A percentile compares a stretch with the other conserved stretches of the same genome.
Conservation (phyloP, 2,888 invertebrate species). For the Lochmaea crataegi region DNA sequence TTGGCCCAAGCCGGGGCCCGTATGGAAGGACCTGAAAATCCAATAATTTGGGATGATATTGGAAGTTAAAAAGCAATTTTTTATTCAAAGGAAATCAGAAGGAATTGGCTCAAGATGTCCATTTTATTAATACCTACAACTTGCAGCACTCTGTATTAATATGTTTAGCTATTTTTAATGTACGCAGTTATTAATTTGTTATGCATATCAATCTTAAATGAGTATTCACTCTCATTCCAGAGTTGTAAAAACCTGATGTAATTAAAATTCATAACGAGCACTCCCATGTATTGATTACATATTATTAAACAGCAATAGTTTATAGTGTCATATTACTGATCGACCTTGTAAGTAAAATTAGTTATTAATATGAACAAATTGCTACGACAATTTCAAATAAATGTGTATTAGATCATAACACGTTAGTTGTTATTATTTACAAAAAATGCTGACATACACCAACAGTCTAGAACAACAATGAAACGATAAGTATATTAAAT, state of each 20-base stretch:
- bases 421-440: neutral
- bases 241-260: neutral
- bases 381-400: neutral
- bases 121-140: no score
- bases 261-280: conserved; percentile 13
- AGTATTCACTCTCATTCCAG: neutral
- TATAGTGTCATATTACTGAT: conserved; percentile 13
- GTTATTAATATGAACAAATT: conserved; percentile 5
- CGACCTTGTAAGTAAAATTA: neutral
- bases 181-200: no score
- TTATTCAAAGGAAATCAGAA: no score
- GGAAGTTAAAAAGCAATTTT: no score
- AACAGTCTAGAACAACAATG: neutral
- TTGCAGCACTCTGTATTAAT: no score
- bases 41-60: no score
- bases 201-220: neutral
- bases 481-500: neutral
- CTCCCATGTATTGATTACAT: conserved; percentile 35
- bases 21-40: no score
- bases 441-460: neutral
- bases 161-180: no score
- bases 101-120: no score
- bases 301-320: conserved; percentile 28
- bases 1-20: no score
- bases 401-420: neutral